Conservation (phyloP, 1,140 invertebrate genomes). For the Drosophila asahinai region DNA sequence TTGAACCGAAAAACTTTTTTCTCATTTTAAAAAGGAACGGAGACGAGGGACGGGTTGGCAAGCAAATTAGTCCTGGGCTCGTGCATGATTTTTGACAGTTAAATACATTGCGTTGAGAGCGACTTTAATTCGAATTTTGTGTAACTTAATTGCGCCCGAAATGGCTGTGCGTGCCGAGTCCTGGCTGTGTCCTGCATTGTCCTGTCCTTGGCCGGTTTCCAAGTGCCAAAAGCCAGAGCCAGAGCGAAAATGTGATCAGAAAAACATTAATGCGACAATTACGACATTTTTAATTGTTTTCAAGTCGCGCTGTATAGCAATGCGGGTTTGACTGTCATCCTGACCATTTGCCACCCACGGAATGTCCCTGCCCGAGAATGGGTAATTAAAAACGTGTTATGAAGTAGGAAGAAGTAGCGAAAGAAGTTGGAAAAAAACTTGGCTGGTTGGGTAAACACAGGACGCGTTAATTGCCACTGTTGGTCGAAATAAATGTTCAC, state of each 20-base stretch:
- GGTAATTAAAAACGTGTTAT: slow-evolving; percentile 81
- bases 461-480: slow-evolving; percentile 66
- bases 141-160: slow-evolving; percentile 50
- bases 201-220: slow-evolving; percentile 50
- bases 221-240: slow-evolving; percentile 20
- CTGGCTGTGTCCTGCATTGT: slow-evolving; percentile 20
- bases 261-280: slow-evolving; percentile 80
- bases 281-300: slow-evolving; percentile 81
- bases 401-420: slow-evolving; percentile 30
- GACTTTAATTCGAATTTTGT: slow-evolving; percentile 67
- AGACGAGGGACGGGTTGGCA: not conserved
- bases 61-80: slow-evolving; percentile 15
- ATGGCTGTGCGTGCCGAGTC: slow-evolving; percentile 61
- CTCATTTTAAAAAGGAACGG: slow-evolving; percentile 52
- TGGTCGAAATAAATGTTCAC: slow-evolving; percentile 64
- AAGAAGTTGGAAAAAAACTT: slow-evolving; percentile 33
- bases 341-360: slow-evolving; percentile 21
- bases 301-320: slow-evolving; percentile 60
- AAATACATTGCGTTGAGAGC: slow-evolving; percentile 36
- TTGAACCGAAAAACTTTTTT: slow-evolving; percentile 42
- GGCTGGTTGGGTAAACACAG: slow-evolving; percentile 38
- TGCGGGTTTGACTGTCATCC: slow-evolving; percentile 44
- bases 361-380: slow-evolving; percentile 52
- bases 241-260: slow-evolving; percentile 71
- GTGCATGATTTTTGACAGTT: slow-evolving; percentile 65